Percentiles rank a stretch among this genome's conserved stretches.
Conservation (phyloP, 1,140 invertebrate genomes). For the Drosophila rufa region DNA sequence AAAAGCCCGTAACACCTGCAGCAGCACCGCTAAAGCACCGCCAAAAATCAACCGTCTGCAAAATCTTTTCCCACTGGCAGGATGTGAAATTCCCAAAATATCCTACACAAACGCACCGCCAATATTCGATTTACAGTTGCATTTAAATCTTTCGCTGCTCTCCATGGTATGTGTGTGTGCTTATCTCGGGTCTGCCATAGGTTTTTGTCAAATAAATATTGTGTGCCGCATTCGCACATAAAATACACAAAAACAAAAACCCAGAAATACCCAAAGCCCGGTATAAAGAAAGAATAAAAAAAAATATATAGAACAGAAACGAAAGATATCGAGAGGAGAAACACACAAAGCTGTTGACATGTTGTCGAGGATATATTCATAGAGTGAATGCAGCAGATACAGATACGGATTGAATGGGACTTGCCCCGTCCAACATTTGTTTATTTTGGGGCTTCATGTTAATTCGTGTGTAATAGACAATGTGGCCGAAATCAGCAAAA, state of each 20-base stretch:
- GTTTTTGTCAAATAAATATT: constrained; percentile 74
- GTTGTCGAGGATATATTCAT: constrained; percentile 45
- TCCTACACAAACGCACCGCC: background rate
- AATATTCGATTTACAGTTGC: constrained; percentile 37
- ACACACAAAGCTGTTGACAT: constrained; percentile 71
- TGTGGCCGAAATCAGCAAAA: constrained; percentile 56
- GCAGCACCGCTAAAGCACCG: background rate
- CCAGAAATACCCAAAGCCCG: constrained; percentile 20
- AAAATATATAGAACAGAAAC: constrained; percentile 12
- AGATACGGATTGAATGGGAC: constrained; percentile 45
- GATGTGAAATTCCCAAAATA: constrained; percentile 27
- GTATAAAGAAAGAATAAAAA: constrained; percentile 35
- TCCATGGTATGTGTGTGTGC: constrained; percentile 19
- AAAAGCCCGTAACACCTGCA: background rate
- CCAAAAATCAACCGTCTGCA: constrained; percentile 19
- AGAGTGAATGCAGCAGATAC: constrained; percentile 37
- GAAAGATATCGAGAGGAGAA: constrained; percentile 44
- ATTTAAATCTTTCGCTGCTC: constrained; percentile 42
- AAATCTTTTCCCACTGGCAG: constrained; percentile 9
- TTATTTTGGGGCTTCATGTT: constrained; percentile 65
- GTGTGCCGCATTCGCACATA: constrained; percentile 55
- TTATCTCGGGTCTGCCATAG: constrained; percentile 68
- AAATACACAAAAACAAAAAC: constrained; percentile 45
- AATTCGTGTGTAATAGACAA: constrained; percentile 80
- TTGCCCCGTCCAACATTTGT: constrained; percentile 24